Conservation (phyloP, 1,140 invertebrate genomes). For the Bradysia coprophila region DNA sequence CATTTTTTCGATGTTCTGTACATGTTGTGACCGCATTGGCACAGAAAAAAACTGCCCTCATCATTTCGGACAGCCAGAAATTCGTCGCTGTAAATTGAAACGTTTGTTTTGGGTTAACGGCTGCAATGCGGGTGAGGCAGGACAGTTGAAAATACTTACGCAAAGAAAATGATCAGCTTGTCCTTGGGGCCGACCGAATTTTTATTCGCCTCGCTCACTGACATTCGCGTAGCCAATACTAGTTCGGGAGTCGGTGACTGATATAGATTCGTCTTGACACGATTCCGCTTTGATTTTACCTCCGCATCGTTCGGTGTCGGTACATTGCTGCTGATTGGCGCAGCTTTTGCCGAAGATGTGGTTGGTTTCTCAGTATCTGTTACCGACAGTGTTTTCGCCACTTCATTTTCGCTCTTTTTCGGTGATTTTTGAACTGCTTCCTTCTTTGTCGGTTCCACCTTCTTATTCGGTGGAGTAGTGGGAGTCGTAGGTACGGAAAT, state of each 20-base stretch:
- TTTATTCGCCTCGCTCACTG: conserved; percentile 33
- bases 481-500: neutral
- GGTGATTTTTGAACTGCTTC: no score
- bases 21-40: conserved; percentile 80
- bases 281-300: conserved; percentile 7
- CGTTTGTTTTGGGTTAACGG: conserved; percentile 9
- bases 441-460: neutral
- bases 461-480: neutral
- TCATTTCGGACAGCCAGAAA: conserved; percentile 80
- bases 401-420: no score
- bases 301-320: no score
- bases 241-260: conserved; percentile 62
- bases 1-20: conserved; percentile 65
- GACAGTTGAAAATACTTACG: conserved; percentile 30
- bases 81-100: conserved; percentile 60
- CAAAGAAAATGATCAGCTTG: conserved; percentile 68
- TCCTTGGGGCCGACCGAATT: conserved; percentile 42
- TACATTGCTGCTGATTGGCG: no score
- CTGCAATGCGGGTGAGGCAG: conserved; percentile 6
- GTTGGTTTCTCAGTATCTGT: no score
- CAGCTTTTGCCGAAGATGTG: no score
- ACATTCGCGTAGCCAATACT: conserved; percentile 49
- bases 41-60: conserved; percentile 76
- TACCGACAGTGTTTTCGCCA: no score
- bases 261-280: conserved; percentile 31